phyloP scores from a whole-genome alignment of 1,140 invertebrate genomes.

The Lysiphlebus fabarum region DNA sequence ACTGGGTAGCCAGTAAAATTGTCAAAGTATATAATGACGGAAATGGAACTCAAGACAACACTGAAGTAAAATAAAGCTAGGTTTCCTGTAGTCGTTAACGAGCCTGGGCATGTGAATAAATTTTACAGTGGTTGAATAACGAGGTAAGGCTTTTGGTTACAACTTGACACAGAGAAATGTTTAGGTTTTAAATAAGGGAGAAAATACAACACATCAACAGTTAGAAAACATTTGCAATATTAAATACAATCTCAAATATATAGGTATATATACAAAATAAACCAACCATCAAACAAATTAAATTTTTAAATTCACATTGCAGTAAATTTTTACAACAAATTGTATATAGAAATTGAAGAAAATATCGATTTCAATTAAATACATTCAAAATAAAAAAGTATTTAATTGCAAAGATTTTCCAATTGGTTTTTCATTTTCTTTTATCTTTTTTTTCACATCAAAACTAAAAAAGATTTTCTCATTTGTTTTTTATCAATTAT shows the following conservation, averaged over 20 bases:
- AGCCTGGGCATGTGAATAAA: constrained; percentile 22
- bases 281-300: neutral
- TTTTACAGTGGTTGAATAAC: constrained; percentile 24
- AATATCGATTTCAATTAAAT: constrained; percentile 11
- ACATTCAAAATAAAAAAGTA: neutral
- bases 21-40: no score
- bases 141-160: constrained; percentile 21
- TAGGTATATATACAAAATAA: neutral
- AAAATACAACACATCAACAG: constrained; percentile 10
- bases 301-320: neutral
- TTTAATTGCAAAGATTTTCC: constrained; percentile 9
- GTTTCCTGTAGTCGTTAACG: constrained; percentile 18
- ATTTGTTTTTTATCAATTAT: no score
- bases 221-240: constrained; percentile 8
- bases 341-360: neutral
- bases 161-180: constrained; percentile 11
- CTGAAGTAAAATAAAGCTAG: no score
- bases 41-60: no score
- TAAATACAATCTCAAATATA: no score
- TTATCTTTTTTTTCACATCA: neutral
- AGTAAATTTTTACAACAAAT: neutral
- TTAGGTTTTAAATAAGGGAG: neutral
- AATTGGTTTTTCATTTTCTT: constrained; percentile 2
- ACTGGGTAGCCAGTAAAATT: no score
- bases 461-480: no score